Percentiles rank a stretch among this genome's conserved stretches.
These are phyloP conservation scores for Micropterix aruncella DNA, from an alignment of 2,888 invertebrate genomes.

Conservation along the genomic window DNA sequence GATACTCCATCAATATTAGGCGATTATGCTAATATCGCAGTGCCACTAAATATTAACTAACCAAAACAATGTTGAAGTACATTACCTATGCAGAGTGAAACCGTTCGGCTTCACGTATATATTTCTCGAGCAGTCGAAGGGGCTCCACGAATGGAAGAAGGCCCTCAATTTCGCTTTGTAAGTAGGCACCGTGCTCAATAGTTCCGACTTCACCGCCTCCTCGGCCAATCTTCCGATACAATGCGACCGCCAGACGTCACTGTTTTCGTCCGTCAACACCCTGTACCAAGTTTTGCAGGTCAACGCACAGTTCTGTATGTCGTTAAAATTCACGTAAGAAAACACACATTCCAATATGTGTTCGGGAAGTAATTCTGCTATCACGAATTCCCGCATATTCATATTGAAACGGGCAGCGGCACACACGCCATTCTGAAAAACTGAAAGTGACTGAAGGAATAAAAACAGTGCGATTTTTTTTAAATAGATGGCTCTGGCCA, in stretches of 20 bases:
- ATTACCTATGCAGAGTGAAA: conserved; percentile 84
- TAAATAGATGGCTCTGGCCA: no score
- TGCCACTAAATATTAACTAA: no score
- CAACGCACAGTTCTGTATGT: conserved; percentile 76
- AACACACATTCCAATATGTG: conserved; percentile 81
- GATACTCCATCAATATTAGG: no score
- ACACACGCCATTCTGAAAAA: neutral
- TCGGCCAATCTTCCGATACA: conserved; percentile 78
- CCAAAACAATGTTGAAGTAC: no score
- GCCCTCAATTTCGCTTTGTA: conserved; percentile 91
- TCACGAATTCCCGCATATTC: conserved; percentile 35
- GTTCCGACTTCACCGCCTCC: conserved; percentile 75
- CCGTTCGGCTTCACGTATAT: conserved; percentile 94
- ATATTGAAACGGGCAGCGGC: conserved; percentile 4
- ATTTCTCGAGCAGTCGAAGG: conserved; percentile 92
- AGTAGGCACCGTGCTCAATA: conserved; percentile 75
- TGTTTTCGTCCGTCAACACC: conserved; percentile 84
- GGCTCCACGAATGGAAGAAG: conserved; percentile 93
- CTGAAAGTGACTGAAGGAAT: neutral
- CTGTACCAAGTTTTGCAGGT: conserved; percentile 91
- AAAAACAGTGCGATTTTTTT: neutral
- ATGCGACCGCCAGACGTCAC: conserved; percentile 88
- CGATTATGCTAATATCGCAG: no score
- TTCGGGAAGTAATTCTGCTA: conserved; percentile 55
- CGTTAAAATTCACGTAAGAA: conserved; percentile 76